phyloP scores from a whole-genome alignment of 2,888 invertebrate genomes.

The Syritta pipiens region DNA sequence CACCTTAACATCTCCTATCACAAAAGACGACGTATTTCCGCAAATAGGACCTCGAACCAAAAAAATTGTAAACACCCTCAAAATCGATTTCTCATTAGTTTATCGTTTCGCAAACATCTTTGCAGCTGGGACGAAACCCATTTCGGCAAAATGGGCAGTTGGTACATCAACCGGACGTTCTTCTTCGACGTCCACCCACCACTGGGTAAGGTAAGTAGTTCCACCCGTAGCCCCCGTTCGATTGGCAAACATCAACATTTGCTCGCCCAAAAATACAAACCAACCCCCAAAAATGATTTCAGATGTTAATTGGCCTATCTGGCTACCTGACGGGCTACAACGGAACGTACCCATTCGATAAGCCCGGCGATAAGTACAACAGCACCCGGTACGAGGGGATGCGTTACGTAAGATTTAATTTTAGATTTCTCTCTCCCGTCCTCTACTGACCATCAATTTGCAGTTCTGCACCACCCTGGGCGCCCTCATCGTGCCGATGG shows the following conservation, averaged over 20 bases:
- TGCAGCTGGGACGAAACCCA: slow-evolving; percentile 98
- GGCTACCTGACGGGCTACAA: slow-evolving; percentile 96
- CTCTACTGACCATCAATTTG: slow-evolving; percentile 74
- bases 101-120: slow-evolving; percentile 56
- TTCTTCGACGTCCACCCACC: slow-evolving; percentile 99
- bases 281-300: slow-evolving; percentile 73
- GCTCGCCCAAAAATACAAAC: slow-evolving; percentile 46
- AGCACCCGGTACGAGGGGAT: slow-evolving; percentile 94
- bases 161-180: slow-evolving; percentile 98
- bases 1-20: not conserved
- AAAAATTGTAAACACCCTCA: no score
- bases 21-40: not conserved
- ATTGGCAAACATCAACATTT: slow-evolving; percentile 38
- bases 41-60: not conserved
- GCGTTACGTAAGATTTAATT: slow-evolving; percentile 86
- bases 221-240: not conserved
- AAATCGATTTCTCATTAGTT: slow-evolving; percentile 65
- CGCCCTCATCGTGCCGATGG: slow-evolving; percentile 90
- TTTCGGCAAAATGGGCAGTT: slow-evolving; percentile 99
- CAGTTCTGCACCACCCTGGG: slow-evolving; percentile 96
- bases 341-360: slow-evolving; percentile 95
- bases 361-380: slow-evolving; percentile 96
- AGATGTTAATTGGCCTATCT: slow-evolving; percentile 97
- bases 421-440: slow-evolving; percentile 41
- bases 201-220: slow-evolving; percentile 89